Evolutionary conservation across 2,888 invertebrate genomes (phyloP).

Genomic region (Seira ritae): DNA sequence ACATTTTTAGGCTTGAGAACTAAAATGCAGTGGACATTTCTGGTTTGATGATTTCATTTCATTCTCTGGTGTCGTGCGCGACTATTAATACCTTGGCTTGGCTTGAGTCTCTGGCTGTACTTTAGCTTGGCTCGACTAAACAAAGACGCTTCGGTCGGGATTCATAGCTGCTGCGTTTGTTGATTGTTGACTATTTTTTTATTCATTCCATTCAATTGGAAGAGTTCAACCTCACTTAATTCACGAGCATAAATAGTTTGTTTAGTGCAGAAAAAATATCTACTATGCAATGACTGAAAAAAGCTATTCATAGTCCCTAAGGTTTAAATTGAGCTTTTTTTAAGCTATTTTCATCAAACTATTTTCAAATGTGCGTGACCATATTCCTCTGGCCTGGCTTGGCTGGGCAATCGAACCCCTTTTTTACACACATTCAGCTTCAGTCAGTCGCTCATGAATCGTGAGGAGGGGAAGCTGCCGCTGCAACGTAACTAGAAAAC

Average conservation of each 20-base stretch:
- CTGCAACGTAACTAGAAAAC: background rate
- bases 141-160: background rate
- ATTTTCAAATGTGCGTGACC: background rate
- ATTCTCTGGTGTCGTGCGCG: background rate
- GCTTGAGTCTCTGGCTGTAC: too few species aligned
- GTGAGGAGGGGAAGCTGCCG: background rate
- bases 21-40: background rate
- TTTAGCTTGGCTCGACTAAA: too few species aligned
- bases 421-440: background rate
- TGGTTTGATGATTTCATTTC: background rate
- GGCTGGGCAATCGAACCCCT: too few species aligned
- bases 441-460: background rate
- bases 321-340: background rate
- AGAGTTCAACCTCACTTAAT: too few species aligned
- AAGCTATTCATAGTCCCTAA: too few species aligned
- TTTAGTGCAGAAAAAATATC: too few species aligned
- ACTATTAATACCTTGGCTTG: background rate
- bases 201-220: background rate
- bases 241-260: too few species aligned
- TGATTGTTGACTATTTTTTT: background rate
- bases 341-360: too few species aligned
- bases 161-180: too few species aligned
- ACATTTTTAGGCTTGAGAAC: too few species aligned
- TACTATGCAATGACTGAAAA: too few species aligned
- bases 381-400: background rate